phyloP scores from a whole-genome alignment of 2,888 invertebrate genomes.

The Scaptomyza caliginosa region DNA sequence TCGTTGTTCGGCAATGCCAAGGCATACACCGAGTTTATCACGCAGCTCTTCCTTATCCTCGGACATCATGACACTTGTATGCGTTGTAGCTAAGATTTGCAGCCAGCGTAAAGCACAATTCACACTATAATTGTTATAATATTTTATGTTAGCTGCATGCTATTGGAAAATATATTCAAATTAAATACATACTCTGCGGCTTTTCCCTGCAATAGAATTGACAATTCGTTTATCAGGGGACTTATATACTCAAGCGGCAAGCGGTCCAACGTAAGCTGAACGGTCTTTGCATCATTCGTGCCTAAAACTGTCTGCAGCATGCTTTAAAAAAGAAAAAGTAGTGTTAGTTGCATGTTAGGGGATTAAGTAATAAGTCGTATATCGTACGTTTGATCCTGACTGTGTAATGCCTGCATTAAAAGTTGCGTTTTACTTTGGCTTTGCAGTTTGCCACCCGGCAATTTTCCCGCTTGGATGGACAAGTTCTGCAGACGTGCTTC shows the following conservation, averaged over 20 bases:
- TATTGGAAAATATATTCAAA: neutral
- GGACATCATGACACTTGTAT: conserved; percentile 83
- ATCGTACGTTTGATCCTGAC: conserved; percentile 89
- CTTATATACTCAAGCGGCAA: conserved; percentile 91
- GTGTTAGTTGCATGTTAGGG: neutral
- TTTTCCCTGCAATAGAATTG: conserved; percentile 88
- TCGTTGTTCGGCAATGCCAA: conserved; percentile 83
- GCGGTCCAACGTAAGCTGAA: conserved; percentile 89
- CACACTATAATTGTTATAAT: conserved; percentile 67
- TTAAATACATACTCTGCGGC: conserved; percentile 86
- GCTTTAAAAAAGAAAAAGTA: conserved; percentile 72
- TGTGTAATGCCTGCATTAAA: conserved; percentile 93
- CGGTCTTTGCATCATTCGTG: conserved; percentile 87
- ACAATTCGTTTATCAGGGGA: conserved; percentile 90
- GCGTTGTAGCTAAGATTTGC: conserved; percentile 77
- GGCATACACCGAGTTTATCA: conserved; percentile 81
- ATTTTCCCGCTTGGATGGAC: conserved; percentile 86
- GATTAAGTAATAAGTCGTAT: neutral
- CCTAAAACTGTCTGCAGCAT: conserved; percentile 90
- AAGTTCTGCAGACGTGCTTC: conserved; percentile 93
- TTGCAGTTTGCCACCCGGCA: conserved; percentile 82
- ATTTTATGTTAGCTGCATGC: conserved; percentile 4
- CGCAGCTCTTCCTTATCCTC: conserved; percentile 81
- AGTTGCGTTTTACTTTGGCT: conserved; percentile 91
- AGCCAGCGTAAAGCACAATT: conserved; percentile 81